A percentile compares a stretch with the other conserved stretches of the same genome.
Evolutionary conservation across 1,140 invertebrate species (phyloP).

Genomic region (Zaprionus ornatus): DNA sequence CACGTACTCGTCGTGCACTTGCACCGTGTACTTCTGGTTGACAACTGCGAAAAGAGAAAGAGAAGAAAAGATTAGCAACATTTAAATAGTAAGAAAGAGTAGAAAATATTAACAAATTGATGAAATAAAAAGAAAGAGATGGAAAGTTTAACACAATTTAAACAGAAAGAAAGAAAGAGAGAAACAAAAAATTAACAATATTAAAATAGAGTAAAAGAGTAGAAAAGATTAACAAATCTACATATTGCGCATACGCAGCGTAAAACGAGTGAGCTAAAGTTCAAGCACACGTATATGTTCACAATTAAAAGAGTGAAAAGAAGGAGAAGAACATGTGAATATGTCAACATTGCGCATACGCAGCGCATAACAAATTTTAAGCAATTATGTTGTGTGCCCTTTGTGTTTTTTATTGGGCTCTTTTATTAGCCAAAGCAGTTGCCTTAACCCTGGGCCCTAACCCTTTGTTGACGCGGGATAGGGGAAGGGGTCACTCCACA

Average conservation of each 20-base stretch:
- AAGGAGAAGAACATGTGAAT: neutral
- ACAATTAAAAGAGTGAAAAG: neutral
- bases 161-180: neutral
- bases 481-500: too few relatives aligned
- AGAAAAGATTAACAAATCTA: conserved; percentile 3
- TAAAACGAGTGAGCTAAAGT: neutral
- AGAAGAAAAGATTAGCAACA: neutral
- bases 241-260: conserved; percentile 56
- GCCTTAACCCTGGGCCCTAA: conserved; percentile 51
- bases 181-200: neutral
- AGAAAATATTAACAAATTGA: conserved; percentile 3
- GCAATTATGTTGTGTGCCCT: conserved; percentile 53
- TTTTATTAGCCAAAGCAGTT: conserved; percentile 57
- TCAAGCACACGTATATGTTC: neutral
- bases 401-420: neutral
- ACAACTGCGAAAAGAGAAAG: conserved; percentile 87
- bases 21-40: conserved; percentile 93
- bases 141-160: neutral
- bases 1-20: conserved; percentile 94
- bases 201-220: neutral
- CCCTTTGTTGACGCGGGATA: neutral
- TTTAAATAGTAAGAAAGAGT: neutral
- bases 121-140: neutral
- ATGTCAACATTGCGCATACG: neutral
- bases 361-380: conserved; percentile 26